These are phyloP conservation scores for Holacanthus passer DNA, from an alignment of 2,113 vertebrate species.

Conservation along the genomic window DNA sequence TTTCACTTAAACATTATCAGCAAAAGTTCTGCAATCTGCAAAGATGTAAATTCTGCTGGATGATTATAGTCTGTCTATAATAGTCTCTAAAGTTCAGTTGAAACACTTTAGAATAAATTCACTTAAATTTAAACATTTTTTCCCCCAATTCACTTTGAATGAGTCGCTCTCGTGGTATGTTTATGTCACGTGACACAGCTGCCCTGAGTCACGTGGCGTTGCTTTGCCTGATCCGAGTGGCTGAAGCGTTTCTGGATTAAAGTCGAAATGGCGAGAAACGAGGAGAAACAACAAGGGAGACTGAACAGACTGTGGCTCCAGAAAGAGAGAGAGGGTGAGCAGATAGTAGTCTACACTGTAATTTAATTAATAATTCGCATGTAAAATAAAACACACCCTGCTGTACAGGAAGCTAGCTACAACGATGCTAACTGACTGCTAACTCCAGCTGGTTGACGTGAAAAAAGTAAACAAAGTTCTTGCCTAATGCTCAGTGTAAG, in stretches of 20 bases:
- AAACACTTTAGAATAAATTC: too few species aligned
- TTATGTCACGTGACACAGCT: background rate
- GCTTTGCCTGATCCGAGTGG: background rate
- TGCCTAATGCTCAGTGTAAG: background rate
- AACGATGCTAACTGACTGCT: background rate
- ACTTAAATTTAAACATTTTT: too few species aligned
- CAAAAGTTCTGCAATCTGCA: too few species aligned
- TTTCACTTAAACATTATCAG: too few species aligned
- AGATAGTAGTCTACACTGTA: fast-evolving
- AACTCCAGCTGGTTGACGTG: background rate
- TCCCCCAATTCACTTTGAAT: background rate
- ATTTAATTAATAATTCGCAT: background rate
- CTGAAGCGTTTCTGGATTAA: background rate
- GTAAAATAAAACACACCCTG: background rate
- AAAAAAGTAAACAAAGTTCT: background rate
- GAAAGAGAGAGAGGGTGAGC: slow-evolving; percentile 82
- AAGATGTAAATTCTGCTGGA: too few species aligned
- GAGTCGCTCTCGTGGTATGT: background rate
- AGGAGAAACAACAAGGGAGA: slow-evolving; percentile 86
- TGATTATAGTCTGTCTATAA: too few species aligned
- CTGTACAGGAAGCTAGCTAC: background rate
- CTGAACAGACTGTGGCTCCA: slow-evolving; percentile 87
- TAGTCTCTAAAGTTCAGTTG: too few species aligned
- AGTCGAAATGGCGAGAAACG: slow-evolving; percentile 84
- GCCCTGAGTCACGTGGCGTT: slow-evolving; percentile 56